Evolutionary conservation across 2,797 vertebrate species (phyloP), one percentile per base, ranked within the genome.

Genomic region (Ctenopoma kingsleyae): DNA sequence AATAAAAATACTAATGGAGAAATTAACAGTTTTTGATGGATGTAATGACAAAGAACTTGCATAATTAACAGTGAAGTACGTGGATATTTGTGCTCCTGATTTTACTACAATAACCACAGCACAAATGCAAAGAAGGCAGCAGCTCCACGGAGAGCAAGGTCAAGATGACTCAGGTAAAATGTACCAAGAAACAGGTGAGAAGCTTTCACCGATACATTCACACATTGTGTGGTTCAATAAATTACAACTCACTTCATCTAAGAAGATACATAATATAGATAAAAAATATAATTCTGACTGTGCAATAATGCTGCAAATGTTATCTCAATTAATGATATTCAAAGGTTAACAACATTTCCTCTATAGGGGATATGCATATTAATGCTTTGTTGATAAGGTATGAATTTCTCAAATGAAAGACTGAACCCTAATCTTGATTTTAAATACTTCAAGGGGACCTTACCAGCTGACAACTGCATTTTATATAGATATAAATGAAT

Each of bases 1-100:
- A 94, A 93, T 92, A 93, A 93, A 93, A 91, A 84, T 80, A 89
- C 85, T 87, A 86, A 91, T 91, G 86, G 80, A 93, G 89, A 92
- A 82, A 76, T 78, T 48, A 77, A 67, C 65, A 40, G 76, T 88
- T 87, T 87, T 85, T 84, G 52, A 87, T 89, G 86, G 78, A 54
- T 87, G 76, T 74, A 74, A 89, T 77, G 68, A 80, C 41, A 70
- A 17, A 74, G 58, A 80, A 63, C 22, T 59, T 80, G 50, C 19
- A 43, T 74, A 46, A 63, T 71, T 47, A 57, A 62, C 8, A 20
- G 15, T 62, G 30, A 35, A 20, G 25, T 54, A 10, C 8, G 10
- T 56, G 54, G 61, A 67, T 48, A 63, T 51, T 43, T 52, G 12
- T 43, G 17, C 56, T 62, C 54, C 59, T 12, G 67, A 70, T 53